Conservation (phyloP, 2,113 vertebrate genomes). For the Oryzias javanicus region DNA sequence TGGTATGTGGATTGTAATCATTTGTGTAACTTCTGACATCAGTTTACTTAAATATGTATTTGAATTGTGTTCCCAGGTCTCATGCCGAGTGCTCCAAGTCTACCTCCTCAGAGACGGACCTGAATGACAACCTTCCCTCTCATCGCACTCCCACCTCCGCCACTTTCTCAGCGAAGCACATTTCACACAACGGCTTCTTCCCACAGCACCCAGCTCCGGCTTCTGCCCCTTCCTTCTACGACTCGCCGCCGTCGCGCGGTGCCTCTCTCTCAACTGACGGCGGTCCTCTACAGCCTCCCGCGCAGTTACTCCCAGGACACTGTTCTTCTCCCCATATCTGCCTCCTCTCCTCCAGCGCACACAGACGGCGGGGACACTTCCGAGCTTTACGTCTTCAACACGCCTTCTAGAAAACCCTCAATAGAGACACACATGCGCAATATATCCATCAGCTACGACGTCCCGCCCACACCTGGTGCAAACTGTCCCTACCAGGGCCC, state of each 20-base stretch:
- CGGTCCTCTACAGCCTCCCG: slow-evolving; percentile 88
- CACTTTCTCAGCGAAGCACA: slow-evolving; percentile 80
- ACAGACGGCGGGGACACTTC: slow-evolving; percentile 76
- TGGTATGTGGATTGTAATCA: background rate
- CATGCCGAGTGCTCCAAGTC: slow-evolving; percentile 87
- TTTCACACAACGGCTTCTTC: slow-evolving; percentile 89
- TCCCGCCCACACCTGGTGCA: slow-evolving; percentile 89
- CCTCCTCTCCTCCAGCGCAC: slow-evolving; percentile 75
- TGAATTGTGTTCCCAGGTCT: slow-evolving; percentile 69
- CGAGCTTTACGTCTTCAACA: slow-evolving; percentile 88
- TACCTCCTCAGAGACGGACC: slow-evolving; percentile 94
- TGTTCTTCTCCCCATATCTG: slow-evolving; percentile 83
- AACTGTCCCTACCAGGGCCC: slow-evolving; percentile 92
- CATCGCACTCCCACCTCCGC: slow-evolving; percentile 82
- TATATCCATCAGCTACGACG: slow-evolving; percentile 90
- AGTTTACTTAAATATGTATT: background rate
- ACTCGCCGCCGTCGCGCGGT: slow-evolving; percentile 85
- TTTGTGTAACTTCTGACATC: too few relatives aligned
- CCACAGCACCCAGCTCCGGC: slow-evolving; percentile 77
- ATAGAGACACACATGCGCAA: slow-evolving; percentile 88
- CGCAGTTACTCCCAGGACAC: slow-evolving; percentile 94
- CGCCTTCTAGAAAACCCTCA: slow-evolving; percentile 78
- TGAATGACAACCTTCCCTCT: slow-evolving; percentile 91
- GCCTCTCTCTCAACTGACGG: slow-evolving; percentile 80
- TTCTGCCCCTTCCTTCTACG: slow-evolving; percentile 82